These are phyloP conservation scores for Poeciliopsis prolifica DNA, from an alignment of 2,113 vertebrate species.

Conservation along the genomic window DNA sequence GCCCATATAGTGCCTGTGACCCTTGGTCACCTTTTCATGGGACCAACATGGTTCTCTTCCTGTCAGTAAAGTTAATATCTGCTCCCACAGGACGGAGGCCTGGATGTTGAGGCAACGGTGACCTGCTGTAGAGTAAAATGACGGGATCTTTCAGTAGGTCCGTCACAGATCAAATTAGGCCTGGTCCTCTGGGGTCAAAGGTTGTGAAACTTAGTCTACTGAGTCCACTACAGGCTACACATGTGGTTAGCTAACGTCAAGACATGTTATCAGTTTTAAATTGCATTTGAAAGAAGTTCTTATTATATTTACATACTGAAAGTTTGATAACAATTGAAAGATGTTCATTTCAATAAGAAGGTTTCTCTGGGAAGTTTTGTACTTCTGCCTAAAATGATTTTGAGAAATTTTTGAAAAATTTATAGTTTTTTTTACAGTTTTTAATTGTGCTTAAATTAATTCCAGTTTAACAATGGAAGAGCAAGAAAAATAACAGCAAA, in stretches of 20 bases:
- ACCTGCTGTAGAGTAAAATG: constrained; percentile 56
- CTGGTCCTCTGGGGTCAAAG: constrained; percentile 54
- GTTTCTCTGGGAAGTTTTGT: background rate
- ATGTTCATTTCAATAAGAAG: background rate
- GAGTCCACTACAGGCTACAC: constrained; percentile 20
- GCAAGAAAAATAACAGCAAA: too few species aligned
- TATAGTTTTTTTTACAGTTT: too few species aligned
- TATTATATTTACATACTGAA: background rate
- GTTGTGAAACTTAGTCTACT: constrained; percentile 44
- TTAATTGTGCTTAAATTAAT: too few species aligned
- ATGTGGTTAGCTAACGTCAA: background rate
- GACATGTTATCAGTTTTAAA: background rate
- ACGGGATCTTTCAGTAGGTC: constrained; percentile 60
- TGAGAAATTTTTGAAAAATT: background rate
- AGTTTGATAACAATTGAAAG: background rate
- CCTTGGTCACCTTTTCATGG: constrained; percentile 75
- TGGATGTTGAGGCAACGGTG: constrained; percentile 52
- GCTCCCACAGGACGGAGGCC: constrained; percentile 56
- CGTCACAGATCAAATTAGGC: constrained; percentile 59
- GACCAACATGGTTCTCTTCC: constrained; percentile 73
- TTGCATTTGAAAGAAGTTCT: background rate
- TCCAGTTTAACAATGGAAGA: too few species aligned
- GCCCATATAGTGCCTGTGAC: constrained; percentile 70
- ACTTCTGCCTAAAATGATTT: background rate
- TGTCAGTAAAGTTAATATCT: constrained; percentile 76